Percentiles rank a stretch among this genome's conserved stretches.
phyloP scores from a whole-genome alignment of 2,797 vertebrate species.

The Sebastes reedi region DNA sequence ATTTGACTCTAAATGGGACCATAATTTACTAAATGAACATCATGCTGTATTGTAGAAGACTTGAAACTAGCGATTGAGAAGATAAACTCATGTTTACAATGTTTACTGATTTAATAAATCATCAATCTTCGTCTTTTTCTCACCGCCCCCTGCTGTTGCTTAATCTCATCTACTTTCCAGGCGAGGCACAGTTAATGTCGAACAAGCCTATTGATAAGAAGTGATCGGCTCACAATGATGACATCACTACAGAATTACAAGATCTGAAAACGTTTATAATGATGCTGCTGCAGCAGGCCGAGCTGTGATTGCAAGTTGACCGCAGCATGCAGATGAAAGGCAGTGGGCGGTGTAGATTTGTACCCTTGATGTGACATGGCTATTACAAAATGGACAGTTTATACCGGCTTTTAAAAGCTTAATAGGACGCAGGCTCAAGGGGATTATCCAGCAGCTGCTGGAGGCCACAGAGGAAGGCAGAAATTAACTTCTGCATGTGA shows the following conservation, averaged over 20 bases:
- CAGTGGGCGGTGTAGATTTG: conserved; percentile 56
- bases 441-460: conserved; percentile 82
- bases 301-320: conserved; percentile 6
- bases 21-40: too few species aligned
- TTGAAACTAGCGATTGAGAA: too few species aligned
- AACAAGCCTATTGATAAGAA: conserved; percentile 12
- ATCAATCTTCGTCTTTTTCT: too few species aligned
- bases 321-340: conserved; percentile 45
- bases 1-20: too few species aligned
- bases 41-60: too few species aligned
- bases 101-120: too few species aligned
- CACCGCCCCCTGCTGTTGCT: not conserved
- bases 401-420: conserved; percentile 84
- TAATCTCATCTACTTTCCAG: too few species aligned
- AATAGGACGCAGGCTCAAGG: conserved; percentile 71
- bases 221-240: conserved; percentile 16
- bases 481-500: conserved; percentile 74
- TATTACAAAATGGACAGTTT: conserved; percentile 84
- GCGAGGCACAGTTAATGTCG: too few species aligned
- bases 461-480: conserved; percentile 57
- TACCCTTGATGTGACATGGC: conserved; percentile 74
- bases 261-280: not conserved
- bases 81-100: too few species aligned
- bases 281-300: not conserved
- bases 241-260: conserved; percentile 3